Base-by-base conservation (phyloP, 1,140 invertebrate genomes). In the Aradophagus sp. region DNA sequence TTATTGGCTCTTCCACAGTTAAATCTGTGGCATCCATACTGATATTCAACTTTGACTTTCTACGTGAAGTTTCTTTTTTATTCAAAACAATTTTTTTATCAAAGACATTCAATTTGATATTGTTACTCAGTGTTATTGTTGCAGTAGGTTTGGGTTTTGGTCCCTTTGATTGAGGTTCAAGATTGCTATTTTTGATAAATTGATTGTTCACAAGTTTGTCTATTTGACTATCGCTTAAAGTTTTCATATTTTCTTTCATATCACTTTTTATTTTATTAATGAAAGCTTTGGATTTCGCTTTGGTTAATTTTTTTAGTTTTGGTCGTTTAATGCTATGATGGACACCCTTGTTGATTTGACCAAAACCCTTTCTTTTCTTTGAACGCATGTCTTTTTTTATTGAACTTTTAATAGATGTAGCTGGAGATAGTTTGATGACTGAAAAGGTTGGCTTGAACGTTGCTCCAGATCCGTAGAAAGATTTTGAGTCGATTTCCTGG, bases 281-380 rank as follows among this genome's bases (percentile, higher is more conserved):
- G 6, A 29, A n/a, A 27, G 6, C 13, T n/a, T 6, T 10, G n/a
- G 32, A 55, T 41, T 39, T 38, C 4, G 42, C 19, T 14, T 50
- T 63, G 1, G 15, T 35, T n/a, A 11, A 19, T 45, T 67, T 56
- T 5, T 80, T 83, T 2, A 53, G 34, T 69, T 80, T 85, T 16
- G 78, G 80, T 38, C 59, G 79, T 50, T 77, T 84, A 8, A 86
- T 78, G 1, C 75, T 76, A 55, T 86, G 84, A 1, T 38, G 50
- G 1, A 86, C 81, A 12, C 84, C 83, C 27, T 68, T 75, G 55
- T 85, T 85, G 3, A 85, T 80, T 55, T 76, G 76, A 3, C 79
- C 78, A 15, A n/a, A n/a, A n/a, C n/a, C n/a, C n/a, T 63, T 44
- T 39, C 14, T 75, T 5, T 56, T 75, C 74, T 20, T 6, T 44